phyloP scores from a whole-genome alignment of 2,888 invertebrate genomes.

The Rhaphigaster nebulosa region DNA sequence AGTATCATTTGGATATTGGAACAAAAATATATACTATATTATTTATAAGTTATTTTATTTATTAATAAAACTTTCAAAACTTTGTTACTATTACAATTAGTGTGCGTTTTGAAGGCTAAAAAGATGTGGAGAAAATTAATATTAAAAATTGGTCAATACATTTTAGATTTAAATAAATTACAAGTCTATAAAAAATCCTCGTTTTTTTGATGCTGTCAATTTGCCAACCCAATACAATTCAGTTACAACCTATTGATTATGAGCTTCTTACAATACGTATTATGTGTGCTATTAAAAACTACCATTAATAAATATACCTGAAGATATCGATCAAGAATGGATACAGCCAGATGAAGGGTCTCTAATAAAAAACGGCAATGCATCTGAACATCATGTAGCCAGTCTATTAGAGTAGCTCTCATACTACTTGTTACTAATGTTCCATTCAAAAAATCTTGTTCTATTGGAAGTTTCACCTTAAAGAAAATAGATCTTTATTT shows the following conservation, averaged over 20 bases:
- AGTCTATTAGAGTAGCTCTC: conserved; percentile 92
- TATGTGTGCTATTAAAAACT: not conserved
- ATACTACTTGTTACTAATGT: conserved; percentile 78
- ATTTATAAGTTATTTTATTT: too few species aligned
- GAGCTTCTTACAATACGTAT: not conserved
- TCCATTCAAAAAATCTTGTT: not conserved
- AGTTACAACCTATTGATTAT: not conserved
- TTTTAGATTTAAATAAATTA: not conserved
- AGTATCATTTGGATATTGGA: too few species aligned
- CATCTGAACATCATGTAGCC: conserved; percentile 92
- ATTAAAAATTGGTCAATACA: not conserved
- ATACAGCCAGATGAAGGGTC: conserved; percentile 89
- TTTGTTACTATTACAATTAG: too few species aligned
- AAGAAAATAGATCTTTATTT: not conserved
- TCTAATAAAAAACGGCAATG: conserved; percentile 89
- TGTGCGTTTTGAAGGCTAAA: not conserved
- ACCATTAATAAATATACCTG: conserved; percentile 71
- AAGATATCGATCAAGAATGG: conserved; percentile 90
- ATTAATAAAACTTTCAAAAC: too few species aligned
- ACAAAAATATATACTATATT: too few species aligned
- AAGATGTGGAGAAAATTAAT: not conserved
- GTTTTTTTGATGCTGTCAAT: not conserved
- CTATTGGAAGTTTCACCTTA: conserved; percentile 34
- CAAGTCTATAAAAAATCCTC: not conserved
- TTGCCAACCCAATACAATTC: not conserved